phyloP scores from a whole-genome alignment of 2,888 invertebrate species.

The Eucriotettix oculatus region DNA sequence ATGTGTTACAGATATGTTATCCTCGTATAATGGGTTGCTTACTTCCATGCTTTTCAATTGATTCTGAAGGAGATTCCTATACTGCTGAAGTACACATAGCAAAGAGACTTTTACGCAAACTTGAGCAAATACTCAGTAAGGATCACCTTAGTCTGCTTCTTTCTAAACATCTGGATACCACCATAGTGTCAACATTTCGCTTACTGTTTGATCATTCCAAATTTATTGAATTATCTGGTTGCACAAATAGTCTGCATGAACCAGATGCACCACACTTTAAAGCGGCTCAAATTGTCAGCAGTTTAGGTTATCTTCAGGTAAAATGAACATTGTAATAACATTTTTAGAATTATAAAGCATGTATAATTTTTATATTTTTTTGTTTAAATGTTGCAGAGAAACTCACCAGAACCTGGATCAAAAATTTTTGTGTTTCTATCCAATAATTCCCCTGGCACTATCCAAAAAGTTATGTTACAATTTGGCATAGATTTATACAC shows the following conservation, averaged over 20 bases:
- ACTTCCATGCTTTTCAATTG: not conserved
- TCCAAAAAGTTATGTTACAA: conserved; percentile 35
- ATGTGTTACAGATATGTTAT: not conserved
- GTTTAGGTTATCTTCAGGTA: conserved; percentile 30
- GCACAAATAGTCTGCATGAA: conserved; percentile 21
- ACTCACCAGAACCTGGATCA: conserved; percentile 25
- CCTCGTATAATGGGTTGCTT: not conserved
- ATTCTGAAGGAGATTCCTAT: not conserved
- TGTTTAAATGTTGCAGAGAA: conserved; percentile 20
- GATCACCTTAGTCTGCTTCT: not conserved
- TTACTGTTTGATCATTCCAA: not conserved
- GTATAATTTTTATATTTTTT: too few species aligned
- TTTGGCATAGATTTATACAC: conserved; percentile 31
- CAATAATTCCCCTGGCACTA: conserved; percentile 27
- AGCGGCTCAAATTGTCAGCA: conserved; percentile 23
- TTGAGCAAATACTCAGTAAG: not conserved
- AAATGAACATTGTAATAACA: too few species aligned
- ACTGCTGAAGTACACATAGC: not conserved
- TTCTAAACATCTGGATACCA: not conserved
- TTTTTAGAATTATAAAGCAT: too few species aligned
- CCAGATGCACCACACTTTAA: conserved; percentile 28
- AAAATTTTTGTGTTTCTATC: conserved; percentile 14
- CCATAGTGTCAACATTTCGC: not conserved
- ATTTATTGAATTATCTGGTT: conserved; percentile 20
- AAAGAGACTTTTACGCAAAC: not conserved